Evolutionary conservation across 2,888 invertebrate genomes (phyloP), one percentile per base, ranked within the genome.

Genomic region (Volucella inanis): DNA sequence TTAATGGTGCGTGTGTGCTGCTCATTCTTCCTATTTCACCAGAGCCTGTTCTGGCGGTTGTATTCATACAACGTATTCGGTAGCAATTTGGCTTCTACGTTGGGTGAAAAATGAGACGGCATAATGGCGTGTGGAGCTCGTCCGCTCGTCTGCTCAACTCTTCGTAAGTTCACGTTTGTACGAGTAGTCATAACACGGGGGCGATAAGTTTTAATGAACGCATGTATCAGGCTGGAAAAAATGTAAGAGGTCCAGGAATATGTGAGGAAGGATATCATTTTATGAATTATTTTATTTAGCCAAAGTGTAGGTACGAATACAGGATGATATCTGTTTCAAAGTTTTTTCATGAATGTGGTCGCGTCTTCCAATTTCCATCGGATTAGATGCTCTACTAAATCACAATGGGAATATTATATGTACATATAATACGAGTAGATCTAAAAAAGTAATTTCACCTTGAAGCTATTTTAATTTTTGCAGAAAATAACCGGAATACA

Each of bases 1-100:
- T 86, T 86, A 86, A 77, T 81, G 86, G 81, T 86, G 86, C 86
- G 86, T 86, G 86, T 78, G 86, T 77, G 77, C 74, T 74, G 82
- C 64, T 78, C 62, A 70, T 82, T 81, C 72, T 72, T 86, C 72
- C 77, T 77, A 71, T 64, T 71, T 54, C 62, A 45, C 38, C 12
- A 41, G 68, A 54, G 75, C 62, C 31, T 31, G 31, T 31, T 31
- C 45, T 43, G 39, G 15, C 45, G 41, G 18, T 57, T 54, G 14
- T 41, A 52, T 61, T 43, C 55, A 68, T 77, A 31, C 74, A 86
- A 77, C 77, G 77, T 77, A 81, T 86, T 82, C 86, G 76, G 82
- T 86, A 82, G 86, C 81, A 86, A 82, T 82, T 82, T 81, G 77
- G 77, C 81, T 81, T 81, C 81, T 81, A 85, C 81, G 85, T 65